A percentile compares a stretch with the other conserved stretches of the same genome.
Conservation (phyloP, 2,888 invertebrate species). For the Sarcophaga subvicina region DNA sequence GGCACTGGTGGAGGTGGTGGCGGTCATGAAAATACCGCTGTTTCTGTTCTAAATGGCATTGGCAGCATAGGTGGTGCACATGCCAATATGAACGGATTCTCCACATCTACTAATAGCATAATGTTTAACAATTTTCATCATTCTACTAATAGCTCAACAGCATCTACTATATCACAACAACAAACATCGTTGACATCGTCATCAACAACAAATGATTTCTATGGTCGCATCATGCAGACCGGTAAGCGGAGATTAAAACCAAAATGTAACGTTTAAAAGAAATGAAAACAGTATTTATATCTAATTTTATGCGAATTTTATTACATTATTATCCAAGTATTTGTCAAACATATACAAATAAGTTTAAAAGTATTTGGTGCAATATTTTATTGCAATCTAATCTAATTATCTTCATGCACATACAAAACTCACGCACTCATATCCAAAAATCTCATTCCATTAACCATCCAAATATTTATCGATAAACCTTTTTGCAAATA, state of each 20-base stretch:
- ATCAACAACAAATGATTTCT: conserved; percentile 79
- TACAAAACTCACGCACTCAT: too few relatives aligned
- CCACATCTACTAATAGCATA: conserved; percentile 72
- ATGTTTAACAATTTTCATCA: conserved; percentile 77
- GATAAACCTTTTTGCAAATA: too few relatives aligned
- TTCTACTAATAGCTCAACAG: conserved; percentile 72
- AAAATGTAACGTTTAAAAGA: conserved; percentile 49
- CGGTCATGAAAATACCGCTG: conserved; percentile 42
- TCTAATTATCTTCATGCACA: too few relatives aligned
- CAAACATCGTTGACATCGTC: conserved; percentile 61
- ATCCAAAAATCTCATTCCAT: too few relatives aligned
- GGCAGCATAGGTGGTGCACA: conserved; percentile 7
- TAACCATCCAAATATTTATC: too few relatives aligned
- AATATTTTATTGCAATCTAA: too few relatives aligned
- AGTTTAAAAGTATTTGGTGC: background rate
- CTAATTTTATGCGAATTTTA: conserved; percentile 1
- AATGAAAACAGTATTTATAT: background rate
- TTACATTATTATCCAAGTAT: too few relatives aligned
- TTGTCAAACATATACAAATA: conserved; percentile 7
- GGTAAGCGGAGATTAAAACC: conserved; percentile 78
- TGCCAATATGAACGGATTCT: conserved; percentile 64
- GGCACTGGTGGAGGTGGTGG: conserved; percentile 12
- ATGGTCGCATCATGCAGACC: conserved; percentile 81
- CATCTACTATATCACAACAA: conserved; percentile 72
- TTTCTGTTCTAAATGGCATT: conserved; percentile 32